Evolutionary conservation across 2,888 invertebrate genomes (phyloP).

Genomic region (Anoplius nigerrimus): DNA sequence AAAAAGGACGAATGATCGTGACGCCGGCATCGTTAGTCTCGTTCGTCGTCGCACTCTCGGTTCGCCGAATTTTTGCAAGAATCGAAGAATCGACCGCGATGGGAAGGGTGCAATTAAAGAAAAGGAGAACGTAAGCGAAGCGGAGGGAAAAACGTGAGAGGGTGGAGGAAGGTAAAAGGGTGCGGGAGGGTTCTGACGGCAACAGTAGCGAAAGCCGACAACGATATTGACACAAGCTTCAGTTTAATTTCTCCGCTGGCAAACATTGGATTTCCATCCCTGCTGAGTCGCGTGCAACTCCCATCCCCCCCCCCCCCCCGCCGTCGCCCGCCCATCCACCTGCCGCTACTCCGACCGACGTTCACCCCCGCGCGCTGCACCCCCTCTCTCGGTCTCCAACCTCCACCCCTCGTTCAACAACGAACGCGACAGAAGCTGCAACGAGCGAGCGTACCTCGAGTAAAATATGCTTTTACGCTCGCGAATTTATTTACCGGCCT

Average conservation of each 20-base stretch:
- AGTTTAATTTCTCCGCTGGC: constrained; percentile 71
- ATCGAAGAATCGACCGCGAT: no score
- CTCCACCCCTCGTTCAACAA: constrained; percentile 23
- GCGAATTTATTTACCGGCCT: constrained; percentile 46
- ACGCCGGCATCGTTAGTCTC: no score
- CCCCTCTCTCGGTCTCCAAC: constrained; percentile 18
- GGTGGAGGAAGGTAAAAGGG: background rate
- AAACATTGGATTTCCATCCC: constrained; percentile 69
- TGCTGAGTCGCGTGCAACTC: constrained; percentile 35
- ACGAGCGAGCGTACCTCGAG: constrained; percentile 16
- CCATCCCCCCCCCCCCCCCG: constrained; percentile 17
- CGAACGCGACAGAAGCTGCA: constrained; percentile 28
- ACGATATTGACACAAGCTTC: constrained; percentile 72
- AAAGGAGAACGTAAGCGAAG: background rate
- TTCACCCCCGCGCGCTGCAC: background rate
- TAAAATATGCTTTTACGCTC: constrained; percentile 42
- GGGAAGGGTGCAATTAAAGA: no score
- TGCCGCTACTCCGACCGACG: background rate
- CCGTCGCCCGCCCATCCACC: constrained; percentile 12
- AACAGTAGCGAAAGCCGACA: constrained; percentile 66
- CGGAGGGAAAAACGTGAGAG: background rate
- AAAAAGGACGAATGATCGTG: no score
- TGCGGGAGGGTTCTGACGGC: constrained; percentile 48
- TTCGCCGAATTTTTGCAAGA: no score
- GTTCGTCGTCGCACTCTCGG: no score